phyloP scores from a whole-genome alignment of 2,113 vertebrate species.

The Megaleporinus macrocephalus region DNA sequence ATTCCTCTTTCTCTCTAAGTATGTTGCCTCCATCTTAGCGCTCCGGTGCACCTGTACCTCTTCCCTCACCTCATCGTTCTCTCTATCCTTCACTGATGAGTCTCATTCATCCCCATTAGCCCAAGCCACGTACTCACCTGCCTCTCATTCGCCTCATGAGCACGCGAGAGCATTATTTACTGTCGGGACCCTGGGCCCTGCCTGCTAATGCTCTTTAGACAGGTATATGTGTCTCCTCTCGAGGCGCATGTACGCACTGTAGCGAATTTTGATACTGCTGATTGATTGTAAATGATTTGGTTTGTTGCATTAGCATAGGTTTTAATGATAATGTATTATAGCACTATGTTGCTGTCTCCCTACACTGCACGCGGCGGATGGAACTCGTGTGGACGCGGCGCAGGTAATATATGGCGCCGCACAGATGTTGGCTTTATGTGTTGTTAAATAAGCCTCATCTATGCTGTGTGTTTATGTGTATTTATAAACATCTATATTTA shows the following conservation, averaged over 20 bases:
- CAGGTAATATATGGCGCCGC: not conserved
- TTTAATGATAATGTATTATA: slow-evolving; percentile 33
- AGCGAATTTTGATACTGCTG: slow-evolving; percentile 9
- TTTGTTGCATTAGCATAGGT: slow-evolving; percentile 1
- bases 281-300: slow-evolving; percentile 19
- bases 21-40: slow-evolving; percentile 15
- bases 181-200: not conserved
- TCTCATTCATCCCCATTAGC: slow-evolving; percentile 58
- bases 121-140: slow-evolving; percentile 27
- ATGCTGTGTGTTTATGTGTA: slow-evolving; percentile 21
- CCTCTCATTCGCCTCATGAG: slow-evolving; percentile 19
- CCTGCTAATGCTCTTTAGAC: slow-evolving; percentile 20
- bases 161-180: slow-evolving; percentile 44
- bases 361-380: not conserved
- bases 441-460: slow-evolving; percentile 10
- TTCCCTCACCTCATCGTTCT: slow-evolving; percentile 28
- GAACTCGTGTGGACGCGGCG: not conserved
- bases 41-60: slow-evolving; percentile 43
- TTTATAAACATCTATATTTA: slow-evolving; percentile 33
- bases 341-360: not conserved
- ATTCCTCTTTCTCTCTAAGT: slow-evolving; percentile 23
- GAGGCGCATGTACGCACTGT: not conserved
- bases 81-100: slow-evolving; percentile 49
- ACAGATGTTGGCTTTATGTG: not conserved
- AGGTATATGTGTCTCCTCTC: not conserved